Base-by-base conservation (phyloP, 2,113 vertebrate species). In the Bufo gargarizans region DNA sequence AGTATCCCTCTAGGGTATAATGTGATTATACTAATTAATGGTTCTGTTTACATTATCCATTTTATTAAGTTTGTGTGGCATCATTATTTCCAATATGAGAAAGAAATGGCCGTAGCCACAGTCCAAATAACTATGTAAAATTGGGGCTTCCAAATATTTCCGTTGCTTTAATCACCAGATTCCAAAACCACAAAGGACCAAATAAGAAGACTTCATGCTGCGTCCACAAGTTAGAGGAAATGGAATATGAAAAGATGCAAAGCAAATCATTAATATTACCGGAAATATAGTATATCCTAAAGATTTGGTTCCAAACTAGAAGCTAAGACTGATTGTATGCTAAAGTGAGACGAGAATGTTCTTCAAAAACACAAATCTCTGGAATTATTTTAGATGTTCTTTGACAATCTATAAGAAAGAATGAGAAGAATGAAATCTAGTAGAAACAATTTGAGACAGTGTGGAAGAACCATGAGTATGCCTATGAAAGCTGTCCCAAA, bases 31-130 rank as follows among this genome's bases (percentile, higher is more conserved):
- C 63, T 87, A 87, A 82, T 87, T 87, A 87, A 87, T 82, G 65
- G 86, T 87, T 87, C 43, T 87, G 86, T 81, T 87, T 81, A 71
- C 78, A 87, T 87, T 56, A 81, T 87, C 16, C 78, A 87, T 87
- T 87, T 81, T 87, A 87, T 87, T 87, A 86, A 86, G 78, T 72
- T 33, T 56, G 77, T 82, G 77, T 65, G 65, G 77, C 78, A 82
- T 87, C 78, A 47, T 87, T 87, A 87, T 87, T 87, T 80, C 58
- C 56, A 87, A 82, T 82, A 87, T 81, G n/a, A 43, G 50, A 80
- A 69, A 79, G 85, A 78, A 87, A 87, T 80, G n/a, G 53, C 77
- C 80, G 45, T 43, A 69, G 85, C 77, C 63, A 71, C 77, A 80
- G 77, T 82, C 59, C 59, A 82, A 82, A 22, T 56, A 87, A 69